Evolutionary conservation across 2,113 vertebrate species (phyloP), one percentile per base, ranked within the genome.

Genomic region (Chrysochloris asiatica): DNA sequence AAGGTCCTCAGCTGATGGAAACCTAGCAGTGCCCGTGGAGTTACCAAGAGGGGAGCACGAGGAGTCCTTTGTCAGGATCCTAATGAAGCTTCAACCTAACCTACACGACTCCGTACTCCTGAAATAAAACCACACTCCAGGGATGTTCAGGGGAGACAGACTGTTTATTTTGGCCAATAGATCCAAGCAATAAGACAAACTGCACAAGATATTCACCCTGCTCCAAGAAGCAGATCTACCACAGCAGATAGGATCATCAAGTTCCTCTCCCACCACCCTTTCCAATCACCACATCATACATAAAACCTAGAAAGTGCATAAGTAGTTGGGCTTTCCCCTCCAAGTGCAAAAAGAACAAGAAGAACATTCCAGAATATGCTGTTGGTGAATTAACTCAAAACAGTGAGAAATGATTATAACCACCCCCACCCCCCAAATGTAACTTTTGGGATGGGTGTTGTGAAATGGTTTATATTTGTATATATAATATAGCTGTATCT

Each of bases 91-190:
- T 79, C 73, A 19, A 28, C 61, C 17, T 14, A 52, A 26, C 63
- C 83, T 28, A 26, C 14, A 59, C n/a, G n/a, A n/a, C n/a, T n/a
- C 71, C 71, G 24, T 48, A 67, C 54, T 52, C 54, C 45, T 24
- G 12, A 82, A 93, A 93, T 48, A 92, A 93, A 86, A 36, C 50
- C 83, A 96, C 88, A 91, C 54, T 48, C 3, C 0, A 90, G 54
- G 79, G 47, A 71, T n/a, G 36, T 76, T 85, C 45, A 28, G 84
- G 75, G 93, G 91, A 96, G 80, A 92, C 22, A 22, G 56, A 91
- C 79, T 93, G 80, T 97, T 97, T 97, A 97, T 97, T 97, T 61
- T 81, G 67, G 80, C 88, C 94, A 78, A 69, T 63, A 86, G 83
- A 92, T 75, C 67, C 80, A 88, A 93, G 86, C 75, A 59, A 89